A percentile compares a stretch with the other conserved stretches of the same genome.
phyloP scores from a whole-genome alignment of 2,797 vertebrate species.

The Esox lucius region DNA sequence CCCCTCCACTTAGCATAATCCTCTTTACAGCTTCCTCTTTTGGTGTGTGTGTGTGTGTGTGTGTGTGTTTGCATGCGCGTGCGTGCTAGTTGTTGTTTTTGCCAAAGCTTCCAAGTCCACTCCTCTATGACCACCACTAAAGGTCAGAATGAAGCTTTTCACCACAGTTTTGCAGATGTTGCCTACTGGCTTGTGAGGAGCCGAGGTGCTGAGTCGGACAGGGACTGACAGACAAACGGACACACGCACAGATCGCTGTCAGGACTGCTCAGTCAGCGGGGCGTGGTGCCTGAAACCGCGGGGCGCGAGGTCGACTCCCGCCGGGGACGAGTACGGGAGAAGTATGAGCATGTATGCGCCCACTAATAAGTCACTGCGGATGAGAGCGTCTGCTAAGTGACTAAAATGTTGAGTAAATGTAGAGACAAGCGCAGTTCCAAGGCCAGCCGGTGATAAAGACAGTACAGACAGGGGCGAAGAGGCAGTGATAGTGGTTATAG shows the following conservation, averaged over 20 bases:
- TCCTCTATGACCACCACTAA: constrained; percentile 28
- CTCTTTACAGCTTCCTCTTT: constrained; percentile 64
- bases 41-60: constrained; percentile 23
- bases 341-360: no score
- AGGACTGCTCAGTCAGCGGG: background rate
- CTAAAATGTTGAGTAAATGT: no score
- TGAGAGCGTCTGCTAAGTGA: no score
- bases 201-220: background rate
- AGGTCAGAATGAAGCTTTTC: background rate
- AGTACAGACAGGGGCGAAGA: constrained; percentile 53
- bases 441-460: constrained; percentile 31
- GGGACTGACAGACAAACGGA: background rate
- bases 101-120: constrained; percentile 11
- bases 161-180: background rate
- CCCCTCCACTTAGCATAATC: constrained; percentile 73
- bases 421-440: background rate
- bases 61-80: background rate
- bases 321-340: no score
- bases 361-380: no score
- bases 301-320: no score
- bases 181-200: background rate
- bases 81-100: constrained; percentile 16
- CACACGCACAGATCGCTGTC: background rate
- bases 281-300: no score
- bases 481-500: constrained; percentile 22